These are phyloP conservation scores for Tauraco hartlaubi DNA, from an alignment of 2,797 vertebrate genomes.

Conservation along the genomic window DNA sequence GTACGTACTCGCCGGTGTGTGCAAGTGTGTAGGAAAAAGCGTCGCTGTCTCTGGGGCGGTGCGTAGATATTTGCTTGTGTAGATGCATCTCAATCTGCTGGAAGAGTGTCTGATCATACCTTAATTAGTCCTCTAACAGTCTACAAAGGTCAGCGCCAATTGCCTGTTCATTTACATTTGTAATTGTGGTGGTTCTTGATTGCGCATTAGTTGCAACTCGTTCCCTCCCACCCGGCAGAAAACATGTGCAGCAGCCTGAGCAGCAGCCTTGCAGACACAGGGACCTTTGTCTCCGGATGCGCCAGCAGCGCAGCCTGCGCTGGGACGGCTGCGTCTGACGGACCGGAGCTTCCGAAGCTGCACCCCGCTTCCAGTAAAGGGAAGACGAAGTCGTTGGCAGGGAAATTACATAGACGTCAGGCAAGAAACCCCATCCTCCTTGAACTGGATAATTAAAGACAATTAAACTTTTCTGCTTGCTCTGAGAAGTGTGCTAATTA, in stretches of 20 bases:
- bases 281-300: constrained; percentile 36
- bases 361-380: constrained; percentile 58
- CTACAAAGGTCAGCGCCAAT: constrained; percentile 83
- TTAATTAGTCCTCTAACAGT: constrained; percentile 85
- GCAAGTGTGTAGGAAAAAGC: neutral
- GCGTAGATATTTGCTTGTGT: constrained; percentile 20
- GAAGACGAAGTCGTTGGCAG: constrained; percentile 88
- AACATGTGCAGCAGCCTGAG: neutral
- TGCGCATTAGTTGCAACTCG: constrained; percentile 74
- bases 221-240: constrained; percentile 55
- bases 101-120: constrained; percentile 77
- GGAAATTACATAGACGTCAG: constrained; percentile 89
- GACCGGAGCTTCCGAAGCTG: constrained; percentile 40
- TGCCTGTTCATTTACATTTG: constrained; percentile 81
- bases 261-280: neutral
- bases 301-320: neutral
- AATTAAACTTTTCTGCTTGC: constrained; percentile 93
- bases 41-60: neutral
- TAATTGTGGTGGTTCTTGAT: constrained; percentile 82
- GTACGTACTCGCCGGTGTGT: neutral
- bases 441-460: constrained; percentile 93
- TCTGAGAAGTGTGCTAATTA: constrained; percentile 92
- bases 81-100: constrained; percentile 75
- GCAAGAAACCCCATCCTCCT: constrained; percentile 90
- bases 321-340: neutral